phyloP scores from a whole-genome alignment of 2,888 invertebrate genomes.

The Hirtodrosophila cameraria region DNA sequence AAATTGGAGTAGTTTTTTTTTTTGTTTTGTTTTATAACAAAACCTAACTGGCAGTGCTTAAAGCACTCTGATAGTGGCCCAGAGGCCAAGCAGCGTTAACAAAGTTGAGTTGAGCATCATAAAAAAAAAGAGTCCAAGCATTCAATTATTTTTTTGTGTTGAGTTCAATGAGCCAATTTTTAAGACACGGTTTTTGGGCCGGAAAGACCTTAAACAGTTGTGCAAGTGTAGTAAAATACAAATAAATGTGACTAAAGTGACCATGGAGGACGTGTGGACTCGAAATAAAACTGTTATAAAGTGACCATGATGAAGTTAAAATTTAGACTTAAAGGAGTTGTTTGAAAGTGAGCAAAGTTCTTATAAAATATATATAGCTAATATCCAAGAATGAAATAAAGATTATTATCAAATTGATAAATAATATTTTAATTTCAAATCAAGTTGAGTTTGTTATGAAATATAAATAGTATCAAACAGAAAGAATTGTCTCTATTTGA shows the following conservation, averaged over 20 bases:
- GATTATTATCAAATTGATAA: no score
- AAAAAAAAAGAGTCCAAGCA: background rate
- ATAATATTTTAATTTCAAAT: no score
- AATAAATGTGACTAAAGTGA: background rate
- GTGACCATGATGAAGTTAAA: no score
- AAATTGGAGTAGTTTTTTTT: slow-evolving; percentile 23
- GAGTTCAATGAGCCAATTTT: slow-evolving; percentile 6
- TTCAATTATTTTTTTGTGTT: slow-evolving; percentile 5
- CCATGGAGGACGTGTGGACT: no score
- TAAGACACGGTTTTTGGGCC: background rate
- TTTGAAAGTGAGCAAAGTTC: no score
- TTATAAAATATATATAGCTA: no score
- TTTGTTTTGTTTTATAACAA: slow-evolving; percentile 12
- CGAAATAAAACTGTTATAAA: no score
- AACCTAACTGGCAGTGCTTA: slow-evolving; percentile 1
- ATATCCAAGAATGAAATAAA: no score
- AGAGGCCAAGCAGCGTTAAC: slow-evolving; percentile 10
- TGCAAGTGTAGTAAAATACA: background rate
- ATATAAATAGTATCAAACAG: no score
- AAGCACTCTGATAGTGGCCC: background rate
- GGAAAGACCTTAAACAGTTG: background rate
- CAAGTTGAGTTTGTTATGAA: no score
- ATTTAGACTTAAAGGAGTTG: no score
- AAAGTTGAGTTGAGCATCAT: slow-evolving; percentile 8
- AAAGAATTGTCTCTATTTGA: no score